Percentiles rank a stretch among this genome's conserved stretches.
phyloP scores from a whole-genome alignment of 2,888 invertebrate genomes.

The Halictus quadricinctus region DNA sequence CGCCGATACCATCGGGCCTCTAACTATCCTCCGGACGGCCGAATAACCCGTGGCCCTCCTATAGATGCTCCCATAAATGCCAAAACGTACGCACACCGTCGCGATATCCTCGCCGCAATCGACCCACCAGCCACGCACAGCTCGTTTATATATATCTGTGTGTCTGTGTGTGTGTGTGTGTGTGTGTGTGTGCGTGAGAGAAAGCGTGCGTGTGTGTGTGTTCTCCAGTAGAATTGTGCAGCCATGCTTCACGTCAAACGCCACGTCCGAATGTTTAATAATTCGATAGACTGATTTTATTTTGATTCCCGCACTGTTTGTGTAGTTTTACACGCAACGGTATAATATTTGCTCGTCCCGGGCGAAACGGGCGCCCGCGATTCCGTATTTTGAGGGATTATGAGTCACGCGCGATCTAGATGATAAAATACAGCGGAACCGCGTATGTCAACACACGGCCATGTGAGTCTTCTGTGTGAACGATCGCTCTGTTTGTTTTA shows the following conservation, averaged over 20 bases:
- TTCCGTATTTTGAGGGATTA: constrained; percentile 11
- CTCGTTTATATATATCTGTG: too few species aligned
- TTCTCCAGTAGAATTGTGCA: not conserved
- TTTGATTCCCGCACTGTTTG: constrained; percentile 34
- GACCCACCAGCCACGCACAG: not conserved
- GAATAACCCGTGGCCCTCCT: constrained; percentile 57
- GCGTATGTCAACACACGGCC: not conserved
- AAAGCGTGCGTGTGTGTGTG: not conserved
- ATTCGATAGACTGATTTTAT: constrained; percentile 17
- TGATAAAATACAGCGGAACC: constrained; percentile 1
- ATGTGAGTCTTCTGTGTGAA: not conserved
- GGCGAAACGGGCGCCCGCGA: not conserved
- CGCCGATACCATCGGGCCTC: constrained; percentile 68
- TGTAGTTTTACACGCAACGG: not conserved
- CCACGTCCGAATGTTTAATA: not conserved
- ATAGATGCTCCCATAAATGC: constrained; percentile 71
- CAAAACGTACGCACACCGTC: constrained; percentile 51
- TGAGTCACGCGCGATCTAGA: not conserved
- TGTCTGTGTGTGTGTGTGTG: not conserved
- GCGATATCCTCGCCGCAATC: constrained; percentile 30
- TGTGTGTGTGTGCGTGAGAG: too few species aligned
- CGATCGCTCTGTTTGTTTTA: constrained; percentile 1
- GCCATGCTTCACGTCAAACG: not conserved
- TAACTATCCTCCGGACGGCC: constrained; percentile 62
- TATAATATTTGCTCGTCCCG: not conserved